Evolutionary conservation across 2,797 vertebrate genomes (phyloP).

Genomic region (Pseudomugil tenellus): DNA sequence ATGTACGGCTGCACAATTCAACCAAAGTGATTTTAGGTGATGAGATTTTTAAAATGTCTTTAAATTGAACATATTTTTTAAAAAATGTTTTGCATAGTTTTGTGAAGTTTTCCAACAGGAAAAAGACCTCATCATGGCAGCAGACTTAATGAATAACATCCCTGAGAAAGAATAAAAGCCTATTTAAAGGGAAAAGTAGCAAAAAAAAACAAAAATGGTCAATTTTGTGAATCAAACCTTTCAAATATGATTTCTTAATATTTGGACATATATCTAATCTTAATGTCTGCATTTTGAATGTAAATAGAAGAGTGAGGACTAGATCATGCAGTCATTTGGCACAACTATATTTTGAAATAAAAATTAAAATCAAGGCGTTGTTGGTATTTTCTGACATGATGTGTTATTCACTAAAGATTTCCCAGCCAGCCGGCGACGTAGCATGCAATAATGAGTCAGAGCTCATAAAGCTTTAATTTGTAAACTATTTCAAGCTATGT

Average conservation of each 20-base stretch:
- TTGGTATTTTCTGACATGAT: constrained; percentile 6
- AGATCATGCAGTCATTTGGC: background rate
- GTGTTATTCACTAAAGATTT: constrained; percentile 12
- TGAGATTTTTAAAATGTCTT: background rate
- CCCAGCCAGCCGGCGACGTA: background rate
- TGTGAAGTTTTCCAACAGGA: background rate
- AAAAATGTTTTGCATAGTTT: background rate
- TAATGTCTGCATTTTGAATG: background rate
- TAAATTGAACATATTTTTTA: background rate
- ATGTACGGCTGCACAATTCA: background rate
- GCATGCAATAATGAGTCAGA: background rate
- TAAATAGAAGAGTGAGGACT: background rate
- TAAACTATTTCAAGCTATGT: background rate
- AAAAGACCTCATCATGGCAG: background rate
- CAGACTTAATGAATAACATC: background rate
- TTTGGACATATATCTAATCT: background rate
- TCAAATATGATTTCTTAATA: background rate
- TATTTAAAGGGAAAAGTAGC: background rate
- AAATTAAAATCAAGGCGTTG: background rate
- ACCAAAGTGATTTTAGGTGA: background rate
- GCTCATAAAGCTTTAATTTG: background rate
- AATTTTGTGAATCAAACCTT: background rate
- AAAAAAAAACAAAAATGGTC: background rate
- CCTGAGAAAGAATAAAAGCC: background rate
- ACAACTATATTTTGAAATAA: background rate